Percentiles rank a stretch among this genome's conserved stretches.
These are phyloP conservation scores for Drusus annulatus DNA, from an alignment of 1,140 invertebrate species.

Conservation along the genomic window DNA sequence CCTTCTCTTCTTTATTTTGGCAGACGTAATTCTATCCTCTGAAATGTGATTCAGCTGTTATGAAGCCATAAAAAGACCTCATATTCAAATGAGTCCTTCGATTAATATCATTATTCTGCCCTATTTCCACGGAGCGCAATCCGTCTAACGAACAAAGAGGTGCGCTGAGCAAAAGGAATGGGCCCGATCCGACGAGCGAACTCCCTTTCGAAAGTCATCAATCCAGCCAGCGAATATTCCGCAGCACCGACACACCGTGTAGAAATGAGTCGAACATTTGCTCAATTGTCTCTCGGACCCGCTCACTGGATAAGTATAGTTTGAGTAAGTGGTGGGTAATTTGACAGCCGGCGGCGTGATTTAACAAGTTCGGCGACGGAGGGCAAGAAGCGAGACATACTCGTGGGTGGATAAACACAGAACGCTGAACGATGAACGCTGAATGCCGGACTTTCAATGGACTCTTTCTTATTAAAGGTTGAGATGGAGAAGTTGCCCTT, in stretches of 20 bases:
- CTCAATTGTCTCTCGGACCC: neutral
- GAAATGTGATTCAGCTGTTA: too few relatives aligned
- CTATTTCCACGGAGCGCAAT: neutral
- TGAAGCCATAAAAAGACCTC: too few relatives aligned
- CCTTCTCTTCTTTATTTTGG: too few relatives aligned
- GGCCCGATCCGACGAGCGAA: neutral
- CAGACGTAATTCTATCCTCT: too few relatives aligned
- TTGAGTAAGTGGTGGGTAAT: constrained; percentile 26
- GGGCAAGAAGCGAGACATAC: neutral
- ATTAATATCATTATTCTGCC: constrained; percentile 18
- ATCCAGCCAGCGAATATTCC: neutral
- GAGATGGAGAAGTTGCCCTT: neutral
- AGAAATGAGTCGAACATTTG: constrained; percentile 16
- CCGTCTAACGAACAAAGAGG: constrained; percentile 5
- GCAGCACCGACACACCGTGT: neutral
- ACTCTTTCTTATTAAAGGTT: constrained; percentile 23
- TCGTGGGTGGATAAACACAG: constrained; percentile 28
- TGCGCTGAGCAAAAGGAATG: constrained; percentile 11
- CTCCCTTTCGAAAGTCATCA: neutral
- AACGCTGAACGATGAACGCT: too few relatives aligned
- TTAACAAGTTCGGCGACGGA: constrained; percentile 3
- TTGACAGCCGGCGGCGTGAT: constrained; percentile 8
- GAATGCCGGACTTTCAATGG: constrained; percentile 31
- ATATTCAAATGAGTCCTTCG: neutral
- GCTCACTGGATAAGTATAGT: neutral